Evolutionary conservation across 1,140 invertebrate genomes (phyloP), one percentile per base, ranked within the genome.

Genomic region (Trichonephila clavata): DNA sequence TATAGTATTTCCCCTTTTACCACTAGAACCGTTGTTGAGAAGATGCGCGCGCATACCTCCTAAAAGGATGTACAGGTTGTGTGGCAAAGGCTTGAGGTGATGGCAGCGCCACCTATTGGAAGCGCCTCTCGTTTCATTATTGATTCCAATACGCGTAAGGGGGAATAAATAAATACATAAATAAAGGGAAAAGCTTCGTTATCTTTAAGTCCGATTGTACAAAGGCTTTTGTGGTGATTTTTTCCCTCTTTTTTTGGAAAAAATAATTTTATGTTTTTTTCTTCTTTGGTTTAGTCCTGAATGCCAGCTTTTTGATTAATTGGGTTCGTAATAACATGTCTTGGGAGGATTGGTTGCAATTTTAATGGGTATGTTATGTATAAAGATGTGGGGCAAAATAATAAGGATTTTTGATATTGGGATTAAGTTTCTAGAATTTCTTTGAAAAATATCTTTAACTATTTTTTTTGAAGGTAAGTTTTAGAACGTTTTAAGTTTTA

Each of bases 11-110:
- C 24, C 68, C 13, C 83, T 59, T 27, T 27, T n/a, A 59, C 50
- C 39, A 57, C n/a, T 7, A 18, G 16, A 24, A 43, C 43, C 21
- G 14, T 59, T 18, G n/a, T 57, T 43, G 21, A 43, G 39, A 24
- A 20, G 21, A 50, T 92, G 91, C 91, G 91, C 63, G 91, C 91
- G 91, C 91, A 92, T 84, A 24, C 65, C 61, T 59, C 91, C 89
- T 90, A 71, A 68, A 92, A 86, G 61, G 63, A 86, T 92, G 91
- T 92, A 92, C 91, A 92, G 81, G 91, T 92, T 92, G 24, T 4
- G 71, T 24, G 57, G 50, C 57, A 43, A 89, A 20, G 71, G 39
- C 43, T 43, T 20, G 57, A 84, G 27, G 86, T 63, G 63, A 27
- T 18, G 43, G n/a, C 20, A 86, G 81, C 83, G 91, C 81, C 91